Base-by-base conservation (phyloP, 2,888 invertebrate genomes). In the Syrphus vitripennis region DNA sequence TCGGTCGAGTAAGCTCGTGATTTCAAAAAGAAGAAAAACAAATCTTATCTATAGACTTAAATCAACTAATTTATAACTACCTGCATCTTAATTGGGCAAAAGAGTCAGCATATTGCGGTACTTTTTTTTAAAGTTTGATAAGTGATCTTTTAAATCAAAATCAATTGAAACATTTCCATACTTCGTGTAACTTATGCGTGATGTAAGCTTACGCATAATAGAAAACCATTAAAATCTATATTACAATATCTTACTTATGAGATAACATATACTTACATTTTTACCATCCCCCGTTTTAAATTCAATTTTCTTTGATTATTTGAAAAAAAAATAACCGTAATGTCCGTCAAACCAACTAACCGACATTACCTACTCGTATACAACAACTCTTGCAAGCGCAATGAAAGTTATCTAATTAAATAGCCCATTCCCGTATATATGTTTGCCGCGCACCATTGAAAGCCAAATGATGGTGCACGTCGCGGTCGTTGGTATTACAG, bases 351-450 rank as follows among this genome's bases (percentile, higher is more conserved):
- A 61, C 59, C 37, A 61, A 61, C 59, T 61, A 24, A 40, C 59
- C 59, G 37, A 61, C 59, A 40, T 61, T 16, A 10, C 10, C 16
- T 40, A 59, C 3, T 3, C 10, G 3, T 6, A 1, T 16, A 34
- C 12, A 34, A 34, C 9, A 31, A 12, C 40, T 37, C 21, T 31
- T 1, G 37, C 21, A 40, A 37, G 37, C 59, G 59, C 59, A 61
- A 61, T 61, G 59, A 61, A 61, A 61, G 59, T 61, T 61, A 61
- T 14, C 14, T 61, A 61, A 61, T 61, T 40, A 61, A 61, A 61
- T 37, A 61, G 59, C 34, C 34, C 34, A 34, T 57, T 53, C 16
- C 57, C 12, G 59, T 59, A 37, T 21, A n/a, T n/a, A 14, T 16
- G n/a, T 21, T 21, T 59, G 34, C 34, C 21, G 19, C 19, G 7